Evolutionary conservation across 2,113 vertebrate genomes (phyloP).

Genomic region (Jacana jacana): DNA sequence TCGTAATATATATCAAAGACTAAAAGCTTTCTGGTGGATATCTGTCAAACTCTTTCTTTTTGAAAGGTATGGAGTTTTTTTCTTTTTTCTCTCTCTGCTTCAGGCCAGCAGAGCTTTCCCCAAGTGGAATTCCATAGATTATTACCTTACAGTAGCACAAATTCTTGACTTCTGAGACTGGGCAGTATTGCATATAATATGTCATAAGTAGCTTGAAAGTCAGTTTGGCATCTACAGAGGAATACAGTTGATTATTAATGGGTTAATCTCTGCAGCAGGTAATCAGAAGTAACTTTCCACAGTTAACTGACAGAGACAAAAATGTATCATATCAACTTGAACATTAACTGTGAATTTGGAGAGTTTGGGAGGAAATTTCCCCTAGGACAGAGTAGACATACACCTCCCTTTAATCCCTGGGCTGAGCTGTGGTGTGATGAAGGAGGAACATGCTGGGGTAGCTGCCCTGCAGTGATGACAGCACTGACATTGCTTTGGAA

Average conservation of each 20-base stretch:
- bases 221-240: not conserved
- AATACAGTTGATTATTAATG: not conserved
- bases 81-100: not conserved
- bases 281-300: not conserved
- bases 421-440: not conserved
- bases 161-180: not conserved
- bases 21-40: not conserved
- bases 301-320: not conserved
- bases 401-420: not conserved
- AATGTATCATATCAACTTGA: not conserved
- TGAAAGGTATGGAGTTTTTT: not conserved
- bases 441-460: rapidly evolving
- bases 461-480: not conserved
- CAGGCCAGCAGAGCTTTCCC: not conserved
- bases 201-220: not conserved
- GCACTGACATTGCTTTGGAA: not conserved
- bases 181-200: not conserved
- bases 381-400: not conserved
- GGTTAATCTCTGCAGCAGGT: not conserved
- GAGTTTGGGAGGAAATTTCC: not conserved
- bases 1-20: not conserved
- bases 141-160: not conserved
- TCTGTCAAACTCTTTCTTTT: not conserved
- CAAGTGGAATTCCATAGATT: not conserved
- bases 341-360: not conserved